A percentile compares a stretch with the other conserved stretches of the same genome.
Evolutionary conservation across 92 coral and sea anemone species (phyloP).

Genomic region (Siderastrea siderea): DNA sequence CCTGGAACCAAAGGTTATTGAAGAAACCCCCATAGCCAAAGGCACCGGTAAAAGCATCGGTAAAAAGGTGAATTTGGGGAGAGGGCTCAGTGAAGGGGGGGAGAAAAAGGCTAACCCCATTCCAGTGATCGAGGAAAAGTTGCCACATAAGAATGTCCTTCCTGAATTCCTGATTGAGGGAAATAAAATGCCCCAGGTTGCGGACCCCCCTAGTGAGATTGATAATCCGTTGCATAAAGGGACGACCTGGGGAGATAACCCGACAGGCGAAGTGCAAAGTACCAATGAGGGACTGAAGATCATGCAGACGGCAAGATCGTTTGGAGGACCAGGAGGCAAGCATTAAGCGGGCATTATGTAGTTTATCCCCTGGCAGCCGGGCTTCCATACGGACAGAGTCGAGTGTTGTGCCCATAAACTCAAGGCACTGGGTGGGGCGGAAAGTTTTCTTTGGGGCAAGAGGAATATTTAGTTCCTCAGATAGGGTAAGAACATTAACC

Average conservation of each 20-base stretch:
- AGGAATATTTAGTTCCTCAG: background rate
- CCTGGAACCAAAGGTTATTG: conserved; percentile 3
- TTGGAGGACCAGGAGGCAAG: conserved; percentile 5
- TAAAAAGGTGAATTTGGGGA: conserved; percentile 12
- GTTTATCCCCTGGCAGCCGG: background rate
- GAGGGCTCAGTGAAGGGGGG: conserved; percentile 3
- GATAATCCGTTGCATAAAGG: conserved; percentile 14
- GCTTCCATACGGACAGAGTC: background rate
- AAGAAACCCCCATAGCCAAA: conserved; percentile 11
- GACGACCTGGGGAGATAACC: conserved; percentile 36
- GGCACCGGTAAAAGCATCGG: conserved; percentile 8
- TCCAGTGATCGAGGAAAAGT: conserved; percentile 8
- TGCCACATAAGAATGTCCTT: conserved; percentile 23
- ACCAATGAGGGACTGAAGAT: conserved; percentile 26
- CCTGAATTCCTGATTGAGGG: conserved; percentile 14
- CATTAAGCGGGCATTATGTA: background rate
- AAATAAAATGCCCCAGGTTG: background rate
- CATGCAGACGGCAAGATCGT: background rate
- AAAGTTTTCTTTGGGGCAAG: conserved; percentile 20
- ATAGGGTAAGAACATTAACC: conserved; percentile 15
- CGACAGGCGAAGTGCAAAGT: conserved; percentile 21
- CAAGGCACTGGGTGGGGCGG: conserved; percentile 27
- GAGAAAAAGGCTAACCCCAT: conserved; percentile 19
- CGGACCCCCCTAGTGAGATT: background rate
- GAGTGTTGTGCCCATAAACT: conserved; percentile 54